Evolutionary conservation across 2,113 vertebrate species (phyloP), one percentile per base, ranked within the genome.

Genomic region (Zosterops lateralis): DNA sequence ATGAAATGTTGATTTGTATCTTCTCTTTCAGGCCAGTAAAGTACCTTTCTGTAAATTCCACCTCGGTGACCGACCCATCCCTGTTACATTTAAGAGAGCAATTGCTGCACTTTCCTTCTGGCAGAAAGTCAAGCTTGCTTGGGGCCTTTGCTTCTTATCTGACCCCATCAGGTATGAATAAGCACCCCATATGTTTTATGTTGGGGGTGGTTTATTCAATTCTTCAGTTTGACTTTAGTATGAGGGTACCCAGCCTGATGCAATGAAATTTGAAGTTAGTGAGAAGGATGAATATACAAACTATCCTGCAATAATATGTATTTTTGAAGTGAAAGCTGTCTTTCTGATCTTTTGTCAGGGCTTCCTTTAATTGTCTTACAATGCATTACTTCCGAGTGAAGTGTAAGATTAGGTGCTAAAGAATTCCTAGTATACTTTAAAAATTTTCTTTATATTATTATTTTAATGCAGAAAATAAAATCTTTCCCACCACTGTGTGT

Each of bases 31-130:
- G 99, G 99, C 99, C 75, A 98, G 98, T 89, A 98, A 97, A 97
- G 99, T 99, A 89, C 99, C 99, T 51, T 99, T 99, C 97, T 99
- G 99, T 97, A 99, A 99, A 96, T 99, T 99, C 96, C 99, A 99
- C 80, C 98, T 99, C 38, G 99, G 99, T 17, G 99, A 99, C 96
- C 96, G 99, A 92, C 99, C 99, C 57, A 99, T 99, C 87, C 99
- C 99, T 4, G 98, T 99, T 87, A 99, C 99, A 8, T 99, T 99
- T 96, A 99, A 99, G 97, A 98, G 99, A 83, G 99, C 99, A 95
- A 99, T 99, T 34, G 99, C 99, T 57, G 99, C 99, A 9, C 98
- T 99, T 65, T 99, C 99, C 90, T 97, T 99, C 93, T 99, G 99
- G 99, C 99, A 99, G 97, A 99, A 99, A 94, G 98, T 98, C 47